Evolutionary conservation across 1,140 invertebrate species (phyloP), one percentile per base, ranked within the genome.

Genomic region (Chymomyza costata): DNA sequence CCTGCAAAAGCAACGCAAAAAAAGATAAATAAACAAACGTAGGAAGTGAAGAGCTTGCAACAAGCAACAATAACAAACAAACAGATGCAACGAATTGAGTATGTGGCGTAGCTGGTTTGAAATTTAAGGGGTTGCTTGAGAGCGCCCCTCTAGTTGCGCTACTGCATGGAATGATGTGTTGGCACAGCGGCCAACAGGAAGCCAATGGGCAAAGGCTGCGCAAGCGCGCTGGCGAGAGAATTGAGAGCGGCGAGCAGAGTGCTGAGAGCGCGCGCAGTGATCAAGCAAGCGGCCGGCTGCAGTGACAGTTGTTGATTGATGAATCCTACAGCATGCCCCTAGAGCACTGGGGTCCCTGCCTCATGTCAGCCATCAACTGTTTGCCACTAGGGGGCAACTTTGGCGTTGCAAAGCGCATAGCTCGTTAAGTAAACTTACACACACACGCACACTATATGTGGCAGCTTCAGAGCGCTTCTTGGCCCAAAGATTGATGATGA

Each of bases 231-330:
- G 65, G 35, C 52, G 28, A 76, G 34, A 57, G 62, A 76, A 25
- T 13, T 30, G 49, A 59, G 31, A 28, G 7, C 11, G 15, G 37
- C 30, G 25, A 16, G 15, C 15, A 17, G 43, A 34, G 15, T 32
- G 46, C 19, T n/a, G n/a, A 16, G 16, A 46, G 43, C 21, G 19
- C 13, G 18, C 46, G 47, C 6, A 50, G 61, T 31, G 44, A 80
- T 80, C 66, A 58, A 55, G 63, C 48, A 41, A 66, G 59, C 71
- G 78, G 66, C 54, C 44, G 65, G 37, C 73, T 56, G 53, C 74
- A 61, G 39, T 80, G 73, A 80, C 73, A 80, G 73, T 74, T 68
- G 73, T 68, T 80, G 73, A 80, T 80, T 80, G 73, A 80, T 80
- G 73, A 80, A 80, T 80, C 67, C 74, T 71, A 80, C 73, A 78